These are phyloP conservation scores for Ptycholaimellus sp. DNA, from an alignment of 2,888 invertebrate genomes.

Conservation along the genomic window DNA sequence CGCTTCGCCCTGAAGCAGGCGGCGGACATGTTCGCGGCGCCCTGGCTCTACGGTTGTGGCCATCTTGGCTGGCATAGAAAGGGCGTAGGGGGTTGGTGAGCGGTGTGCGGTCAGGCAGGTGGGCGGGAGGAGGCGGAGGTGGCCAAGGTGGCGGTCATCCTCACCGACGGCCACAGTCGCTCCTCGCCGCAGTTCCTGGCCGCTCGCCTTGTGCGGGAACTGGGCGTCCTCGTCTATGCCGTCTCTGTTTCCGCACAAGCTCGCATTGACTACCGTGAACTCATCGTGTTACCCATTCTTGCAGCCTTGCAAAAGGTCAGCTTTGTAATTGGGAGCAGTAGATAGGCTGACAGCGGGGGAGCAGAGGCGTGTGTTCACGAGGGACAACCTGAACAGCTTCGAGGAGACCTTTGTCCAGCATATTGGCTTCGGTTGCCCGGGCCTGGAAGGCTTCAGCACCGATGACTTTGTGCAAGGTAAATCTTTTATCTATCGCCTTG, in stretches of 20 bases:
- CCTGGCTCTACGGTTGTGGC: not conserved
- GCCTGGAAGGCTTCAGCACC: conserved; percentile 8
- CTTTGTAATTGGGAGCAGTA: too few relatives aligned
- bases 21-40: conserved; percentile 12
- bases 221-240: conserved; percentile 15
- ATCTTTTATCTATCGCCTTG: too few relatives aligned
- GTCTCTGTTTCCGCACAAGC: conserved; percentile 15
- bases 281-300: too few relatives aligned
- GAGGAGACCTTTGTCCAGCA: conserved; percentile 17
- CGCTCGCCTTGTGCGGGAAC: conserved; percentile 5
- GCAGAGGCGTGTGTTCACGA: conserved; percentile 14
- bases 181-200: conserved; percentile 9
- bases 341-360: conserved; percentile 17
- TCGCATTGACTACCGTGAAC: conserved; percentile 17
- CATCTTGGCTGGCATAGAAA: not conserved
- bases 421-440: conserved; percentile 20
- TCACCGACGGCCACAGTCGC: conserved; percentile 21
- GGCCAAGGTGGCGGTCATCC: conserved; percentile 16
- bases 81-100: too few relatives aligned
- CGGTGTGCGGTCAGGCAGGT: not conserved
- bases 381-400: conserved; percentile 16
- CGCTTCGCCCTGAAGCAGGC: conserved; percentile 16
- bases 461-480: too few relatives aligned
- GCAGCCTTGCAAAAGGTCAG: too few relatives aligned
- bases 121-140: conserved; percentile 11